Conservation (phyloP, 2,888 invertebrate species). For the Incurvaria masculella region DNA sequence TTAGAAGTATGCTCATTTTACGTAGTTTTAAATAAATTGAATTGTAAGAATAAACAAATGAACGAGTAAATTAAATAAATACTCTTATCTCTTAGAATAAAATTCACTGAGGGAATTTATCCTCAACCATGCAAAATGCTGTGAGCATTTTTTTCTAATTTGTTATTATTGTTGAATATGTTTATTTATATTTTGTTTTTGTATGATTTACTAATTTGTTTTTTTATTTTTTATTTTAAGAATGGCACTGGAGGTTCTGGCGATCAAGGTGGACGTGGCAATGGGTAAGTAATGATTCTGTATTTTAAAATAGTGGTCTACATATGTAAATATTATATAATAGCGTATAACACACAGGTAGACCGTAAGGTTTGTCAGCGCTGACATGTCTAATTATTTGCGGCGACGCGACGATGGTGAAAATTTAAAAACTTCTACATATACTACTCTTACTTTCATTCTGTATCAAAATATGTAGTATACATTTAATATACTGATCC, state of each 20-base stretch:
- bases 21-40: not conserved
- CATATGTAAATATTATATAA: not conserved
- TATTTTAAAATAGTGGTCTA: not conserved
- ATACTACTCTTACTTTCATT: no score
- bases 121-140: no score
- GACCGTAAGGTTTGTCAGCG: no score
- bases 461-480: no score
- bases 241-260: constrained; percentile 79
- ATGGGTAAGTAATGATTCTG: constrained; percentile 64
- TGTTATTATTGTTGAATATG: constrained; percentile 19
- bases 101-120: no score
- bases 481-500: no score
- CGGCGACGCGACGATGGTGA: not conserved
- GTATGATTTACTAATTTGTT: constrained; percentile 33
- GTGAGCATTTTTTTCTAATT: no score
- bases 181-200: constrained; percentile 30
- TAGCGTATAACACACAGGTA: no score
- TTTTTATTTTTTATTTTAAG: constrained; percentile 70
- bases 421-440: not conserved
- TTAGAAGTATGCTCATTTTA: not conserved
- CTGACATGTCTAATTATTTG: not conserved
- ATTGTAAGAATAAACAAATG: no score
- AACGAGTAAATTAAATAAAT: no score
- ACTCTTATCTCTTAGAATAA: no score
- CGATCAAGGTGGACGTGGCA: constrained; percentile 73